These are phyloP conservation scores for Kradibia gibbosae DNA, from an alignment of 1,140 invertebrate species.

Conservation along the genomic window DNA sequence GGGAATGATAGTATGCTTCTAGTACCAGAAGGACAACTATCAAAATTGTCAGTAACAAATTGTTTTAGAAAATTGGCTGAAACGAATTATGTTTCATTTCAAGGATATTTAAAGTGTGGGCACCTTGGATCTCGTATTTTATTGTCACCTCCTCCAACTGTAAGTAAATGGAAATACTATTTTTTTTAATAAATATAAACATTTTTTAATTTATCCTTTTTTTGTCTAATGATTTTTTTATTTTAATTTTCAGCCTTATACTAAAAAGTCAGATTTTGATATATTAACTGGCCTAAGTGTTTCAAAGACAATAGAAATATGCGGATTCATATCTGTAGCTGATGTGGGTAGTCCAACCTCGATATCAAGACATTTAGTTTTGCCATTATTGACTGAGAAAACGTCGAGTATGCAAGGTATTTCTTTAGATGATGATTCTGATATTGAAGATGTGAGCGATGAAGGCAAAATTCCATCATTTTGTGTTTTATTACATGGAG, in stretches of 20 bases:
- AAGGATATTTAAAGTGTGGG: constrained; percentile 84
- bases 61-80: constrained; percentile 84
- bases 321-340: constrained; percentile 86
- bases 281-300: constrained; percentile 74
- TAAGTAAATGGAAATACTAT: constrained; percentile 61
- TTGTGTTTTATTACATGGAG: constrained; percentile 94
- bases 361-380: constrained; percentile 89
- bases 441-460: constrained; percentile 78
- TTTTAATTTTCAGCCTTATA: constrained; percentile 74
- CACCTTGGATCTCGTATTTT: constrained; percentile 82
- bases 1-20: constrained; percentile 78
- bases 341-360: constrained; percentile 95
- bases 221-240: constrained; percentile 14
- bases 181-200: constrained; percentile 13
- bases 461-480: constrained; percentile 90
- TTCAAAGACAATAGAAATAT: constrained; percentile 81
- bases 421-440: constrained; percentile 75
- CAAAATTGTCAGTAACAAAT: constrained; percentile 76
- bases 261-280: constrained; percentile 79
- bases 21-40: constrained; percentile 76
- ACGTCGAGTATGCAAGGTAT: constrained; percentile 74
- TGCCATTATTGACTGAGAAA: constrained; percentile 79
- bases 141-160: constrained; percentile 84
- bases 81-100: constrained; percentile 84
- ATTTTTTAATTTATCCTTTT: not conserved